Evolutionary conservation across 2,113 vertebrate species (phyloP), one percentile per base, ranked within the genome.

Genomic region (Isichthys henryi): DNA sequence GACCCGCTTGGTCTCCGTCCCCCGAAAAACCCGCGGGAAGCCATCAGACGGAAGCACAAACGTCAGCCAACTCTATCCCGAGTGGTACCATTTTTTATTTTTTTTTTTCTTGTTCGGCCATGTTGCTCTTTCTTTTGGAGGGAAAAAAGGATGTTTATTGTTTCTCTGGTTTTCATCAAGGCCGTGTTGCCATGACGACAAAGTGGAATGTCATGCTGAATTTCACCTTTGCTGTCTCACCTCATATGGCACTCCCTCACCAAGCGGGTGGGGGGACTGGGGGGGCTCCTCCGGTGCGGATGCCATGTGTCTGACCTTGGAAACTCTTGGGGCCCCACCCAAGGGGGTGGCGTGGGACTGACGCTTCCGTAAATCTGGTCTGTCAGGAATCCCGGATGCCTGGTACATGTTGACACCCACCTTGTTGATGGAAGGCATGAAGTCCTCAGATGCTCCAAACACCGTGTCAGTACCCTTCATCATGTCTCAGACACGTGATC

Each of bases 221-320:
- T 95, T 96, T 97, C 97, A 97, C 96, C 97, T 97, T 96, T 95
- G 93, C 96, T 96, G 95, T 96, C 96, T 96, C 95, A 93, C 94
- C 95, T 96, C 95, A 94, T 95, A 93, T 91, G 94, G 93, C 92
- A 96, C 93, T 92, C 92, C 91, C 95, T 95, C 95, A 91, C 96
- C 93, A 93, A 95, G 9, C 0, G 94, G 94, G 93, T 94, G 95
- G 95, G 92, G 94, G 95, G 95, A 95, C 95, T 94, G 92, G 95
- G 95, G 95, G 95, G 93, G 88, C 94, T 89, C 83, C 92, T 91
- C 94, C 95, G 94, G 95, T 95, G 95, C 94, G 95, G 95, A 96
- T 96, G 94, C 94, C 94, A 94, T 91, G 92, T 39, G 8, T 94
- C 92, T 91, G 92, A 92, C 90, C 93, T 95, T 95, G 96, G 94